Percentiles rank a stretch among this genome's conserved stretches.
phyloP scores from a whole-genome alignment of 2,113 vertebrate species.

The Notiomystis cincta region DNA sequence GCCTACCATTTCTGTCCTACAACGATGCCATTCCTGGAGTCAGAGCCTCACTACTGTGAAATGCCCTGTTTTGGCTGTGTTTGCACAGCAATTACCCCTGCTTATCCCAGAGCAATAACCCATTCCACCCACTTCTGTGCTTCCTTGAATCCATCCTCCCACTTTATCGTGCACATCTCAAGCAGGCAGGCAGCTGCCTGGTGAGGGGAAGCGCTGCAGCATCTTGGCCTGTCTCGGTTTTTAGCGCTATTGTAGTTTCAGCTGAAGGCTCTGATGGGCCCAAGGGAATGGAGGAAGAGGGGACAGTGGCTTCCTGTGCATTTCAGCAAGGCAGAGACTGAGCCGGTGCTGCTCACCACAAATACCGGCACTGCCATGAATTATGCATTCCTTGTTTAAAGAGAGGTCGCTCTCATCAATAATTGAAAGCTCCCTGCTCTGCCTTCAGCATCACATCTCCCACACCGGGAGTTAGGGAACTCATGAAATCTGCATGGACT shows the following conservation, averaged over 20 bases:
- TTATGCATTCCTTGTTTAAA: slow-evolving; percentile 70
- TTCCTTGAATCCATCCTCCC: neutral
- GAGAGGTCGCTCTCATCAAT: slow-evolving; percentile 72
- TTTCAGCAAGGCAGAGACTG: slow-evolving; percentile 37
- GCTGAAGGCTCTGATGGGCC: neutral
- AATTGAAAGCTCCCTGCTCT: slow-evolving; percentile 65
- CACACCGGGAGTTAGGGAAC: slow-evolving; percentile 17
- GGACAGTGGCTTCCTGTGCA: neutral
- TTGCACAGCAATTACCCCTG: neutral
- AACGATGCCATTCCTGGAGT: neutral
- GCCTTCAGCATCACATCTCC: slow-evolving; percentile 59
- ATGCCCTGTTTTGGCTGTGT: neutral
- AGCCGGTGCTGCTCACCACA: slow-evolving; percentile 37
- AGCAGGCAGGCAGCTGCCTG: neutral
- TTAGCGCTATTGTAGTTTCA: neutral
- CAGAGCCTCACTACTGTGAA: neutral
- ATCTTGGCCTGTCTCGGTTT: neutral
- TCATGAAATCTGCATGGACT: slow-evolving; percentile 66
- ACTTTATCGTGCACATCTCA: neutral
- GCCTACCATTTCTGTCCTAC: neutral
- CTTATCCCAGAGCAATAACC: slow-evolving; percentile 35
- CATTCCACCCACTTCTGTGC: neutral
- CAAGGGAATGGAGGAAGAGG: neutral
- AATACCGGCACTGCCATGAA: slow-evolving; percentile 56
- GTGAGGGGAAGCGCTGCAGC: neutral